Evolutionary conservation across 2,888 invertebrate genomes (phyloP).

Genomic region (Polyommatus icarus): DNA sequence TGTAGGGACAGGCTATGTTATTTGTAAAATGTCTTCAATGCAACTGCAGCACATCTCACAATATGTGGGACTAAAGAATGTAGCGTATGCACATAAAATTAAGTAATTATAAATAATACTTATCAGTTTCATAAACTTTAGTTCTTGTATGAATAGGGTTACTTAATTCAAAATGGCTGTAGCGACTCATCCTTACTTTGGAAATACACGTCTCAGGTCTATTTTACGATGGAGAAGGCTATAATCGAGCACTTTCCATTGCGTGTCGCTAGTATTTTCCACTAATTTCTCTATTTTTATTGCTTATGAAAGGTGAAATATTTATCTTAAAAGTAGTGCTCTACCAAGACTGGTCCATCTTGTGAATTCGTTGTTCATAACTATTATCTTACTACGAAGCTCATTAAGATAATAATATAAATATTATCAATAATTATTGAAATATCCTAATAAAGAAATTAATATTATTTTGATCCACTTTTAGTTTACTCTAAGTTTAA

Average conservation of each 20-base stretch:
- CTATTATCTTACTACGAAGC: too few species aligned
- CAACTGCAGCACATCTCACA: background rate
- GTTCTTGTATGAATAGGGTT: background rate
- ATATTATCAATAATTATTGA: too few species aligned
- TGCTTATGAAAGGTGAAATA: background rate
- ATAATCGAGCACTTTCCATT: conserved; percentile 17
- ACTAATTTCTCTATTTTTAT: background rate
- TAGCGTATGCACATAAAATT: background rate
- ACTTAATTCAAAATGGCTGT: background rate
- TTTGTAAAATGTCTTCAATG: background rate
- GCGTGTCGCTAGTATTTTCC: background rate
- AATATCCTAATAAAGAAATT: too few species aligned
- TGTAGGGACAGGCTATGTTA: background rate
- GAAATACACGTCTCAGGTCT: background rate
- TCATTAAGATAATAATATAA: too few species aligned
- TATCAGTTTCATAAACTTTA: background rate
- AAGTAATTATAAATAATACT: background rate
- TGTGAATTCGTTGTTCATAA: too few species aligned
- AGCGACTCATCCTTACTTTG: background rate
- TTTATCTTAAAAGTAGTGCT: background rate
- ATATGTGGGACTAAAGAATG: background rate
- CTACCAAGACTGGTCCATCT: too few species aligned
- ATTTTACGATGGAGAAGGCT: background rate
- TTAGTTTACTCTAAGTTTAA: too few species aligned
- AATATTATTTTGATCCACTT: too few species aligned